Conservation (phyloP, 2,797 vertebrate species). For the Megaceryle alcyon region DNA sequence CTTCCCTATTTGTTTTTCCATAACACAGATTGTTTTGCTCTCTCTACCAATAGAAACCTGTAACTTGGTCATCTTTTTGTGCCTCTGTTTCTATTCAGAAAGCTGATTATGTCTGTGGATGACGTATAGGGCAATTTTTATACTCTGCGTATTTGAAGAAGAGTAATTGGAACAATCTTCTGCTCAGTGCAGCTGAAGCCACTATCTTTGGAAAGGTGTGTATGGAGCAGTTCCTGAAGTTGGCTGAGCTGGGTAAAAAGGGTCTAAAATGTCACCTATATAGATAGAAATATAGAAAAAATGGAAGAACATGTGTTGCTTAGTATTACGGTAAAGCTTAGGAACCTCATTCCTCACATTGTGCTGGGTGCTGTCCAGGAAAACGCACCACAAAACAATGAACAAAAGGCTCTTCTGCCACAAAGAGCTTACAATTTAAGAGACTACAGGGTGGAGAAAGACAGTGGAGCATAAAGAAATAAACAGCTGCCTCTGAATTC, state of each 20-base stretch:
- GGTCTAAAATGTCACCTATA: conserved; percentile 86
- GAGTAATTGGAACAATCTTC: background rate
- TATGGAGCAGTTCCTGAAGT: conserved; percentile 84
- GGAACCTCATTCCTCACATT: background rate
- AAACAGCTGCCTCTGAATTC: conserved; percentile 50
- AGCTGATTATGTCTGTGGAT: background rate
- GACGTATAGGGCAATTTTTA: background rate
- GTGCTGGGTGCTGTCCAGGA: background rate
- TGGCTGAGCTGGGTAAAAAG: conserved; percentile 84
- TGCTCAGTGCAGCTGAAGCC: conserved; percentile 78
- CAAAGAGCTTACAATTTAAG: conserved; percentile 53
- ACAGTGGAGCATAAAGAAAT: conserved; percentile 43
- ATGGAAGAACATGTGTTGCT: background rate
- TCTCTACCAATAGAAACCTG: background rate
- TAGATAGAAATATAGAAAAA: background rate
- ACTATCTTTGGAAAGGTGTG: conserved; percentile 85
- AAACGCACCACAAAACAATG: conserved; percentile 15
- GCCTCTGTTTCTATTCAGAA: background rate
- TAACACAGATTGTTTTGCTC: background rate
- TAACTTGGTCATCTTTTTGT: background rate
- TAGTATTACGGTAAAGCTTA: background rate
- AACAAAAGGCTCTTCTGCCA: conserved; percentile 46
- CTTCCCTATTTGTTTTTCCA: background rate
- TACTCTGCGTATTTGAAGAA: background rate
- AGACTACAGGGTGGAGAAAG: conserved; percentile 32